A percentile compares a stretch with the other conserved stretches of the same genome.
phyloP scores from a whole-genome alignment of 2,888 invertebrate genomes.

The Leptodirus hochenwartii region DNA sequence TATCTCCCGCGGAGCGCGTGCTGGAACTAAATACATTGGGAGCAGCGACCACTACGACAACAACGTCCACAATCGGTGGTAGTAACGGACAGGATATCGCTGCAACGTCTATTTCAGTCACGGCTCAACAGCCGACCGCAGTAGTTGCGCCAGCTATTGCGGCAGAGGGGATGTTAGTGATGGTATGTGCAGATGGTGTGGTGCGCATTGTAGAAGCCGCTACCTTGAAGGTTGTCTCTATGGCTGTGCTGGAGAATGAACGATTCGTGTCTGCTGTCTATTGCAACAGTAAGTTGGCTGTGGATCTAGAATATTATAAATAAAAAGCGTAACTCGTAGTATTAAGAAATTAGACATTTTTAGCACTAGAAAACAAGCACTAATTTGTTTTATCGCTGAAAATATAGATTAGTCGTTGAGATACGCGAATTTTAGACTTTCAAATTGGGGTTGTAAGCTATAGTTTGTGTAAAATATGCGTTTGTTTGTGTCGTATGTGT shows the following conservation, averaged over 20 bases:
- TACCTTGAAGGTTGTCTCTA: slow-evolving; percentile 48
- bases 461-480: no score
- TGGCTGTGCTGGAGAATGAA: slow-evolving; percentile 46
- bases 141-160: background rate
- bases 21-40: slow-evolving; percentile 6
- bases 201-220: slow-evolving; percentile 53
- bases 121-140: background rate
- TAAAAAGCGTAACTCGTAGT: background rate
- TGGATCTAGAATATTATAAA: no score
- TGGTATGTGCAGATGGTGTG: slow-evolving; percentile 57
- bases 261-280: slow-evolving; percentile 69
- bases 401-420: no score
- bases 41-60: background rate
- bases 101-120: background rate
- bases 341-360: no score
- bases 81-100: background rate
- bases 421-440: no score
- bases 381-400: no score
- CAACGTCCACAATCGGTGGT: background rate
- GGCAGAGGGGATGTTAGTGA: slow-evolving; percentile 43
- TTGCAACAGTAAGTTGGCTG: slow-evolving; percentile 58
- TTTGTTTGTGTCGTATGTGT: no score
- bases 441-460: no score
- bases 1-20: slow-evolving; percentile 40
- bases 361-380: no score